phyloP scores from a whole-genome alignment of 2,888 invertebrate genomes.

The Cheilosia pagana region DNA sequence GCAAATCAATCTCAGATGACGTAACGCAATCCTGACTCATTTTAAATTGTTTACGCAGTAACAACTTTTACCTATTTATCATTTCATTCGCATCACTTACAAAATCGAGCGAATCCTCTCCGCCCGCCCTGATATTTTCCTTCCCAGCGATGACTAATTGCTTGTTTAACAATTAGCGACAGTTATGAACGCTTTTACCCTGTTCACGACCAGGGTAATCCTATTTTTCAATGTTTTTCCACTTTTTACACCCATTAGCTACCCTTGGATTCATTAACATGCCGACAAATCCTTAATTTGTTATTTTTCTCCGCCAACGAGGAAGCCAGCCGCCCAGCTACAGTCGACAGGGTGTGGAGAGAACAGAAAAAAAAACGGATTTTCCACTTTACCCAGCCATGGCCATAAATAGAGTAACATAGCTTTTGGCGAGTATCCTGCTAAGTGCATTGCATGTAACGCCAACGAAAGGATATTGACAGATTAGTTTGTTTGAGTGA shows the following conservation, averaged over 20 bases:
- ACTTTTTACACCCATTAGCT: slow-evolving; percentile 60
- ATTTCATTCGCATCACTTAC: no score
- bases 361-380: slow-evolving; percentile 17
- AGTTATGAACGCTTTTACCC: slow-evolving; percentile 54
- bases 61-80: no score
- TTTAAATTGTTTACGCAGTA: no score
- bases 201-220: slow-evolving; percentile 7
- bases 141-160: slow-evolving; percentile 52
- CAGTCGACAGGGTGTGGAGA: slow-evolving; percentile 14
- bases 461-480: slow-evolving; percentile 28
- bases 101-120: not conserved
- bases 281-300: slow-evolving; percentile 57
- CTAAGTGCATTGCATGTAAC: slow-evolving; percentile 37
- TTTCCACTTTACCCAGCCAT: slow-evolving; percentile 1
- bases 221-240: slow-evolving; percentile 20
- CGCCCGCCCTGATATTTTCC: slow-evolving; percentile 6
- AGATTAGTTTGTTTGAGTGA: slow-evolving; percentile 56
- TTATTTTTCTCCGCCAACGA: slow-evolving; percentile 34
- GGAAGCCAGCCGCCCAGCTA: not conserved
- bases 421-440: slow-evolving; percentile 19
- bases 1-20: no score
- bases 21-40: no score
- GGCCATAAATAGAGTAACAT: slow-evolving; percentile 27
- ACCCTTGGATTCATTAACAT: slow-evolving; percentile 52
- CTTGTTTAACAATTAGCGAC: slow-evolving; percentile 70